Percentiles rank a stretch among this genome's conserved stretches.
phyloP scores from a whole-genome alignment of 2,113 vertebrate genomes.

The Mustela nigripes region DNA sequence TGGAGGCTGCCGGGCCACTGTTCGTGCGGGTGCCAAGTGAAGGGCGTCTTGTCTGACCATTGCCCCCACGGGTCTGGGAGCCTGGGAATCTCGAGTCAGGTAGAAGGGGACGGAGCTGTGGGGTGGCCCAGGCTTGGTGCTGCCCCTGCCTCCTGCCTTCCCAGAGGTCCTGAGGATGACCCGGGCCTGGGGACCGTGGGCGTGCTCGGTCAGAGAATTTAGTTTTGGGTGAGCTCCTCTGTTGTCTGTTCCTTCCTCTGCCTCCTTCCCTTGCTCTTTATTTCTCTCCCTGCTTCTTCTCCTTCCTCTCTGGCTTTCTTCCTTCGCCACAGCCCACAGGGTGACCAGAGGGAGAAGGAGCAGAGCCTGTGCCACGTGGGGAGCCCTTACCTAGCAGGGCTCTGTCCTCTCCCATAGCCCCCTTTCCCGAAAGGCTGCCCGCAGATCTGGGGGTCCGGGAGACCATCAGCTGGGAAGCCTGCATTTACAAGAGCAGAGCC shows the following conservation, averaged over 20 bases:
- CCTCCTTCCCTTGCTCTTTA: not conserved
- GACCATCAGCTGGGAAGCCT: not conserved
- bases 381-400: not conserved
- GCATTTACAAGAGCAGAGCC: not conserved
- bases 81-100: rapidly evolving
- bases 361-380: rapidly evolving
- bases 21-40: rapidly evolving
- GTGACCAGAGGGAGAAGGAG: not conserved
- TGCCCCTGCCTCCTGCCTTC: not conserved
- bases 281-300: not conserved
- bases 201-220: too few relatives aligned
- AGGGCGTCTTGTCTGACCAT: not conserved
- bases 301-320: not conserved
- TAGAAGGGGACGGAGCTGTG: not conserved
- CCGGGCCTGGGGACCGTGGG: rapidly evolving
- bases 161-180: not conserved
- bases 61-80: rapidly evolving
- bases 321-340: not conserved
- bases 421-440: not conserved
- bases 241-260: not conserved
- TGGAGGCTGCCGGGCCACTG: not conserved
- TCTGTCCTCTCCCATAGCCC: too few relatives aligned
- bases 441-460: not conserved
- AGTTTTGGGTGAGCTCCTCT: rapidly evolving
- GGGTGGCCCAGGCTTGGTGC: not conserved